Evolutionary conservation across 2,797 vertebrate species (phyloP).

Genomic region (Margarornis squamiger): DNA sequence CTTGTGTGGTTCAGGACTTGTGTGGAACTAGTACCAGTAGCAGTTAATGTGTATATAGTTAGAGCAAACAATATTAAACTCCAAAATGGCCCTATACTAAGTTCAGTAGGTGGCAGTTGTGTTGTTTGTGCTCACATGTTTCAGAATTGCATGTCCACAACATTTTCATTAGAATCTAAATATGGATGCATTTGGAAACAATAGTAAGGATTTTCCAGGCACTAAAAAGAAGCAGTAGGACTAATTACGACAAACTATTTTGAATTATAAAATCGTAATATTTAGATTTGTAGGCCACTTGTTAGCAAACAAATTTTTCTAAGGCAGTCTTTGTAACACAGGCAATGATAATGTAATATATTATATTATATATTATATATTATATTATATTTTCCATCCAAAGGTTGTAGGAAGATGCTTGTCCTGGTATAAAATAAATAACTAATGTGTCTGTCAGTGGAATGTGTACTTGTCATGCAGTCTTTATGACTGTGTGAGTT

Average conservation of each 20-base stretch:
- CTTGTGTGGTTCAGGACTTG: neutral
- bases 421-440: neutral
- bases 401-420: neutral
- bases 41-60: neutral
- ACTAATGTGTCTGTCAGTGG: neutral
- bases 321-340: neutral
- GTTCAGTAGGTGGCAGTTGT: neutral
- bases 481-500: neutral
- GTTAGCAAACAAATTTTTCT: neutral
- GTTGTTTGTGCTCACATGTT: neutral
- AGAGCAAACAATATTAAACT: neutral
- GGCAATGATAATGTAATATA: neutral
- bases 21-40: neutral
- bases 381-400: neutral
- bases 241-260: neutral
- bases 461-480: neutral
- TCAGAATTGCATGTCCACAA: neutral
- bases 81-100: neutral
- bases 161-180: neutral
- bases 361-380: neutral
- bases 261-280: neutral
- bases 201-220: neutral
- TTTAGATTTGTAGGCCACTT: neutral
- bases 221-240: neutral
- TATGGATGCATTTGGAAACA: neutral